Percentiles rank a stretch among this genome's conserved stretches.
Evolutionary conservation across 2,888 invertebrate genomes (phyloP).

Genomic region (Tubulanus polymorphus): DNA sequence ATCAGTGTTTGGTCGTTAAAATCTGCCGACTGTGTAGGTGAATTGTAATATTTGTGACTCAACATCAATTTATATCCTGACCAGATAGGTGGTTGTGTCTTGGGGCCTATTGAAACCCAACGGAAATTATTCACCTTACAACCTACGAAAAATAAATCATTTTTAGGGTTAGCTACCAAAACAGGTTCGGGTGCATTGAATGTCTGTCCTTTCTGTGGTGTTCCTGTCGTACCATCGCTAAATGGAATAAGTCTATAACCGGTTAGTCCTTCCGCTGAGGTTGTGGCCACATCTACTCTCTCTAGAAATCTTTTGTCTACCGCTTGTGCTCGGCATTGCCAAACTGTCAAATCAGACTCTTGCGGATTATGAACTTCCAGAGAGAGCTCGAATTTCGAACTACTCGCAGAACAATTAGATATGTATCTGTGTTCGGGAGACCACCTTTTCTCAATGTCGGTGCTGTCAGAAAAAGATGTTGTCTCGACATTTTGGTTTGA

Average conservation of each 20-base stretch:
- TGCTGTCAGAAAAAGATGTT: not conserved
- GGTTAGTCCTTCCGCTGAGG: not conserved
- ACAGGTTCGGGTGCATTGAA: not conserved
- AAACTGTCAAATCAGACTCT: not conserved
- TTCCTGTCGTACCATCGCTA: not conserved
- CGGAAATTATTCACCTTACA: slow-evolving; percentile 1
- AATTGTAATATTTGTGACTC: slow-evolving; percentile 1
- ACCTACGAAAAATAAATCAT: slow-evolving; percentile 1
- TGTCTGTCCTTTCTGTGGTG: not conserved
- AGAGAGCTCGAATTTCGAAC: not conserved
- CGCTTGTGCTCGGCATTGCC: not conserved
- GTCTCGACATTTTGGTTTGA: not conserved
- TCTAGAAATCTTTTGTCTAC: not conserved
- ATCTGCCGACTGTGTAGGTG: not conserved
- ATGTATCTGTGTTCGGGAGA: not conserved
- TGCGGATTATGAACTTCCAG: not conserved
- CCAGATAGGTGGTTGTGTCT: not conserved
- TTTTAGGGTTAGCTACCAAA: not conserved
- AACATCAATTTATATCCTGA: slow-evolving; percentile 1
- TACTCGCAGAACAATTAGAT: not conserved
- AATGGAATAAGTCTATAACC: not conserved
- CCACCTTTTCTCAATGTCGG: not conserved
- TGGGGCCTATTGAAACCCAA: not conserved
- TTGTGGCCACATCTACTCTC: not conserved
- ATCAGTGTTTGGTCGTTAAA: not conserved